Evolutionary conservation across 2,797 vertebrate genomes (phyloP).

Genomic region (Eulemur mongoz): DNA sequence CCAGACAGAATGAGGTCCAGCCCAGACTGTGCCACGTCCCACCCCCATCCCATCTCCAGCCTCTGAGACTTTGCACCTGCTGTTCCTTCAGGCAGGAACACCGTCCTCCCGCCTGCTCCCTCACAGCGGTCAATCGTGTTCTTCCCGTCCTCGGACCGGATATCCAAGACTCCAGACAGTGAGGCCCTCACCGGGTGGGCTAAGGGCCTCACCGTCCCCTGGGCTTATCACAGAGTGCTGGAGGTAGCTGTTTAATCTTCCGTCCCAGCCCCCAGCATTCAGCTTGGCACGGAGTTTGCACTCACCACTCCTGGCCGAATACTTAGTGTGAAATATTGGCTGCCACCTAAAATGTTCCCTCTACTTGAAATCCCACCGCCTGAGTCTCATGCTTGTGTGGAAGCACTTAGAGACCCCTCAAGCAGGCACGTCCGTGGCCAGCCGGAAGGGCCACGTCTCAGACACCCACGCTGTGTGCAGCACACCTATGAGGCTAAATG

Average conservation of each 20-base stretch:
- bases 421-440: accelerated
- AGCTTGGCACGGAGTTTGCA: background rate
- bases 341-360: background rate
- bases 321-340: background rate
- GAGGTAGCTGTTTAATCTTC: background rate
- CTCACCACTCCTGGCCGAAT: background rate
- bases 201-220: accelerated
- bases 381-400: accelerated
- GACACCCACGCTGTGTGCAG: accelerated
- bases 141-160: background rate
- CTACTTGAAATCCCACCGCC: background rate
- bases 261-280: background rate
- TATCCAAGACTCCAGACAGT: background rate
- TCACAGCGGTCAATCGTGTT: accelerated
- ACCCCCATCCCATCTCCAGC: background rate
- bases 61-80: background rate
- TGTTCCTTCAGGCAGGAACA: background rate
- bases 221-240: accelerated
- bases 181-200: background rate
- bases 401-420: accelerated
- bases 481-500: accelerated
- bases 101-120: background rate
- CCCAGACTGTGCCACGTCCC: accelerated
- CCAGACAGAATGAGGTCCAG: background rate
- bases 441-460: background rate